Evolutionary conservation across 2,113 vertebrate genomes (phyloP).

Genomic region (Lophura nycthemera): DNA sequence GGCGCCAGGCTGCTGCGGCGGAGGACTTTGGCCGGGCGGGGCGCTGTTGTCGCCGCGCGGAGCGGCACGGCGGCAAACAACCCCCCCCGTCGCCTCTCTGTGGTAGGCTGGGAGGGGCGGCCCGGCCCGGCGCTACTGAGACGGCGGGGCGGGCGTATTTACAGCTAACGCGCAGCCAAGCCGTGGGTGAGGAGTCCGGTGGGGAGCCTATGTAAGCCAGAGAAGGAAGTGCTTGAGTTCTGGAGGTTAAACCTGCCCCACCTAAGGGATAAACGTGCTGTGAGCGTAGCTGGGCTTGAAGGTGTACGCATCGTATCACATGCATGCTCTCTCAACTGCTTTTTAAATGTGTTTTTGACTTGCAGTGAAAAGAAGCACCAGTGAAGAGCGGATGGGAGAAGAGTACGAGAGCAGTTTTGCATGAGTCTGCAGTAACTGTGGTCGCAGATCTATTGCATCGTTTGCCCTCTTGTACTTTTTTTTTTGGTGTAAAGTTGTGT

Average conservation of each 20-base stretch:
- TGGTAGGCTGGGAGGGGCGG: too few relatives aligned
- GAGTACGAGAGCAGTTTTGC: background rate
- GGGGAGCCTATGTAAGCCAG: fast-evolving
- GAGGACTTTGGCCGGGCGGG: conserved; percentile 42
- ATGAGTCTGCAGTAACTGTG: background rate
- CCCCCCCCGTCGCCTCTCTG: too few relatives aligned
- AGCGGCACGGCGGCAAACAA: too few relatives aligned
- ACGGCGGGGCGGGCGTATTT: too few relatives aligned
- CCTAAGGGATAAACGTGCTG: fast-evolving
- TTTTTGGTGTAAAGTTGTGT: background rate
- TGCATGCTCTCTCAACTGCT: background rate
- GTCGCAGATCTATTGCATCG: background rate
- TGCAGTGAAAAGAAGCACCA: conserved; percentile 17
- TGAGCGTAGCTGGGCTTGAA: background rate
- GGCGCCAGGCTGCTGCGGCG: background rate
- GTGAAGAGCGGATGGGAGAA: background rate
- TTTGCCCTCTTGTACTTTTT: background rate
- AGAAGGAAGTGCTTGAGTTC: background rate
- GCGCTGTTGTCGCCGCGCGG: background rate
- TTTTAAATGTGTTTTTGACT: background rate
- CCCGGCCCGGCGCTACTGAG: too few relatives aligned
- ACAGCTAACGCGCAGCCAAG: too few relatives aligned
- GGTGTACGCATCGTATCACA: fast-evolving
- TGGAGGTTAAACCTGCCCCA: fast-evolving
- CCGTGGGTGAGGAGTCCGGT: too few relatives aligned